Evolutionary conservation across 1,140 invertebrate species (phyloP).

Genomic region (Pararge aegeria): DNA sequence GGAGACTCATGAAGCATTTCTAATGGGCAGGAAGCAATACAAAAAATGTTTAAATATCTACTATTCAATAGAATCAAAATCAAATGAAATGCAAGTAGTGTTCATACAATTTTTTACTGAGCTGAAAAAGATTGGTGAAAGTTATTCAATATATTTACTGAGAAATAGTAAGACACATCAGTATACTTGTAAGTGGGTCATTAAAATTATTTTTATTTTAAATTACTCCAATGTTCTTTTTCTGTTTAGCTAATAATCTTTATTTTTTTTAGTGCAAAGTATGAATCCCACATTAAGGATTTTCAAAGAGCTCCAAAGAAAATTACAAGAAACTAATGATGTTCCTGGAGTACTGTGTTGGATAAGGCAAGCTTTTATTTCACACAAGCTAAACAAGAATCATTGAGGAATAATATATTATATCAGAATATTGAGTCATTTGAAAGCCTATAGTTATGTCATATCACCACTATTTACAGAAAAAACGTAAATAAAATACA

Average conservation of each 20-base stretch:
- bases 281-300: constrained; percentile 47
- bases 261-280: constrained; percentile 53
- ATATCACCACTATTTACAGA: too few relatives aligned
- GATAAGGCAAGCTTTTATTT: constrained; percentile 56
- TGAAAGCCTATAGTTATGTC: too few relatives aligned
- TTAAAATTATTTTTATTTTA: too few relatives aligned
- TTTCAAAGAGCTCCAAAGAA: constrained; percentile 52
- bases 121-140: constrained; percentile 56
- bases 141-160: constrained; percentile 50
- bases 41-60: constrained; percentile 67
- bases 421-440: too few relatives aligned
- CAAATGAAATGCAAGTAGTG: constrained; percentile 43
- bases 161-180: constrained; percentile 43
- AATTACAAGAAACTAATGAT: constrained; percentile 57
- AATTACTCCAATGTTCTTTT: background rate
- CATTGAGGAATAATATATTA: background rate
- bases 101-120: constrained; percentile 69
- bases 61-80: constrained; percentile 53
- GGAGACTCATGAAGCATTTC: constrained; percentile 69
- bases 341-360: constrained; percentile 52
- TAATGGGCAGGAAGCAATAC: constrained; percentile 66
- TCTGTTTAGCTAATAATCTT: constrained; percentile 8
- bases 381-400: constrained; percentile 40
- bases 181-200: constrained; percentile 52
- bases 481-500: too few relatives aligned